Conservation (phyloP, 2,797 vertebrate species). For the Anas bahamensis region DNA sequence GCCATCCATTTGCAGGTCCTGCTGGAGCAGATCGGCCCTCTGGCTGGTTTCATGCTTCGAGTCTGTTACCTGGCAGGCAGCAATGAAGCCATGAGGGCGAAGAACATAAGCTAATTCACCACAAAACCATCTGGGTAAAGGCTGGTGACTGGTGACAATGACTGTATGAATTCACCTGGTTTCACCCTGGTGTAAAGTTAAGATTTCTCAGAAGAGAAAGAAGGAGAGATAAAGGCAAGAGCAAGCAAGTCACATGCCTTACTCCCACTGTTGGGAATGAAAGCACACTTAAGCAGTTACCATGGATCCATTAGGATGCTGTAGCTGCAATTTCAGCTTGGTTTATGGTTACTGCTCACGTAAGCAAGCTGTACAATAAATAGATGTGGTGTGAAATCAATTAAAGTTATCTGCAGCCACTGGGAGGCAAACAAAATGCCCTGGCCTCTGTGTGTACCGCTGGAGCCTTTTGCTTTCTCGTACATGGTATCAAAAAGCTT, state of each 20-base stretch:
- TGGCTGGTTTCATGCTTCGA: neutral
- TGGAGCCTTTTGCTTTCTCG: neutral
- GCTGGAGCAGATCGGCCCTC: neutral
- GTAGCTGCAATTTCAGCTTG: neutral
- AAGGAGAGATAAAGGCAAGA: neutral
- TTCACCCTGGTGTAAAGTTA: neutral
- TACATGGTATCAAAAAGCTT: neutral
- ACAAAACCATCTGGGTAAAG: neutral
- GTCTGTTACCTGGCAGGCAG: neutral
- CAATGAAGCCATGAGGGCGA: neutral
- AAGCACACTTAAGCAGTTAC: neutral
- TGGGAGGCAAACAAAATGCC: neutral
- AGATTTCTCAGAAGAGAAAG: neutral
- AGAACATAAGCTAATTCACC: neutral
- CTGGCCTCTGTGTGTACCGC: neutral
- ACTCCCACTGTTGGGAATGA: fast-evolving
- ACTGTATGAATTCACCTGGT: neutral
- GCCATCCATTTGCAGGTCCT: neutral
- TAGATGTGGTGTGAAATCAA: neutral
- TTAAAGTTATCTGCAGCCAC: neutral
- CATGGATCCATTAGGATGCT: neutral
- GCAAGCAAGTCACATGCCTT: neutral
- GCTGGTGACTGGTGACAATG: neutral
- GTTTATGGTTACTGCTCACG: neutral
- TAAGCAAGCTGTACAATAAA: neutral